A percentile compares a stretch with the other conserved stretches of the same genome.
Conservation (phyloP, 2,888 invertebrate genomes). For the Lepidonotus clava region DNA sequence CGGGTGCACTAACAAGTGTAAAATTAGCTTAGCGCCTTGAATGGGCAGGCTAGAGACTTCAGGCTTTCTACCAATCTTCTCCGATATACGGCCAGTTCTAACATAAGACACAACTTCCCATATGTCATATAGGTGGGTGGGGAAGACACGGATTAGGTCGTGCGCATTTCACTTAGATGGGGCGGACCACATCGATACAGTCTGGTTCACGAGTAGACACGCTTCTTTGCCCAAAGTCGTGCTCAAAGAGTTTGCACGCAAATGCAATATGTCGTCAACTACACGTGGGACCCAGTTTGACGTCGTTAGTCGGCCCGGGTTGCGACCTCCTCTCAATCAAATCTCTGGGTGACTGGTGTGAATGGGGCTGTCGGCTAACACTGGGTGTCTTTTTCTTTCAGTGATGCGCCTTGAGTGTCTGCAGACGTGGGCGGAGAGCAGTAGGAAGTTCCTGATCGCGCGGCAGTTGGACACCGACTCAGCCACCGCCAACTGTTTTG, state of each 20-base stretch:
- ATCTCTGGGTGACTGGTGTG: constrained; percentile 15
- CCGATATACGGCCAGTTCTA: neutral
- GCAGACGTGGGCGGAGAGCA: constrained; percentile 51
- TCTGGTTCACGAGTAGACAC: no score
- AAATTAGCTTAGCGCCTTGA: constrained; percentile 35
- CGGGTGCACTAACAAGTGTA: constrained; percentile 32
- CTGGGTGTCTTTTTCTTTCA: neutral
- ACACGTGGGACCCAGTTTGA: constrained; percentile 7
- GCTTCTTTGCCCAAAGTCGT: neutral
- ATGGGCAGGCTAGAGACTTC: neutral
- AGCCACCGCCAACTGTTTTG: constrained; percentile 55
- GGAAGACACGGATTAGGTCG: neutral
- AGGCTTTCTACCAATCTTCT: constrained; percentile 16
- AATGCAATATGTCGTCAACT: constrained; percentile 37
- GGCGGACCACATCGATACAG: no score
- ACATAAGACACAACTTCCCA: neutral
- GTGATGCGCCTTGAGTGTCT: constrained; percentile 52
- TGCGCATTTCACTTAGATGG: neutral
- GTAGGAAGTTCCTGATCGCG: constrained; percentile 53
- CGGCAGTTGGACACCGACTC: constrained; percentile 23
- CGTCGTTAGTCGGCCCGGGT: neutral
- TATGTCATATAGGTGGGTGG: neutral
- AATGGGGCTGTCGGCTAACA: no score
- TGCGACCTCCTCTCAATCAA: constrained; percentile 30
- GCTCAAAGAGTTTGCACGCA: constrained; percentile 7